A percentile compares a stretch with the other conserved stretches of the same genome.
These are phyloP conservation scores for Lydus trimaculatus DNA, from an alignment of 2,888 invertebrate genomes.

Conservation along the genomic window DNA sequence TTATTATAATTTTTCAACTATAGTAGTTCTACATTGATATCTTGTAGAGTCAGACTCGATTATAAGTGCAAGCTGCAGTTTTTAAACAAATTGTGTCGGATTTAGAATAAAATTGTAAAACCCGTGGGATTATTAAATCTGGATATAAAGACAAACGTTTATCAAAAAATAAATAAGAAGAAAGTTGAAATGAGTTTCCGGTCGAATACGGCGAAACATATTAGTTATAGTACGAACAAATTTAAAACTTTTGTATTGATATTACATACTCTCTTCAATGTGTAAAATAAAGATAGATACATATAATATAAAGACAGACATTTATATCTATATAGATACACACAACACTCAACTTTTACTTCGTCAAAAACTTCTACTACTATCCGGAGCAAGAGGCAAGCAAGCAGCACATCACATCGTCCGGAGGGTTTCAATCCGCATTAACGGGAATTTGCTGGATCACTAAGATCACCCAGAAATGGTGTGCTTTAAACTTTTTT, in stretches of 20 bases:
- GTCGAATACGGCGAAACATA: conserved; percentile 50
- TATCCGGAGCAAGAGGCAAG: conserved; percentile 9
- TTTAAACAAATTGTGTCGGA: neutral
- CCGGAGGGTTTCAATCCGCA: conserved; percentile 34
- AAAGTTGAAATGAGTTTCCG: conserved; percentile 34
- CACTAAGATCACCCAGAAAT: conserved; percentile 46
- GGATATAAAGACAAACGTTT: conserved; percentile 16
- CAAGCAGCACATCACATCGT: conserved; percentile 9
- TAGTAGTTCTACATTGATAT: neutral
- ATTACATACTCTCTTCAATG: neutral
- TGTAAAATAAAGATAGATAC: conserved; percentile 9
- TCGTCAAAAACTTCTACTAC: conserved; percentile 36
- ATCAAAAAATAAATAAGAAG: conserved; percentile 11
- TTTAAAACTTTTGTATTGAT: conserved; percentile 50
- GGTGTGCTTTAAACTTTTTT: conserved; percentile 45
- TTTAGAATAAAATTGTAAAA: neutral
- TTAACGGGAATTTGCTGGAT: conserved; percentile 53
- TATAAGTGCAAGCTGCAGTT: neutral
- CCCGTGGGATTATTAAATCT: conserved; percentile 9
- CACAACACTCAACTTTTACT: conserved; percentile 4
- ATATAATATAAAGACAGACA: conserved; percentile 42
- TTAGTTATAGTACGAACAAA: conserved; percentile 53
- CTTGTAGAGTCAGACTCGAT: neutral
- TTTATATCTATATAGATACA: conserved; percentile 17
- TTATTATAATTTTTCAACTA: neutral